Evolutionary conservation across 2,888 invertebrate species (phyloP), one percentile per base, ranked within the genome.

Genomic region (Pegoplata infirma): DNA sequence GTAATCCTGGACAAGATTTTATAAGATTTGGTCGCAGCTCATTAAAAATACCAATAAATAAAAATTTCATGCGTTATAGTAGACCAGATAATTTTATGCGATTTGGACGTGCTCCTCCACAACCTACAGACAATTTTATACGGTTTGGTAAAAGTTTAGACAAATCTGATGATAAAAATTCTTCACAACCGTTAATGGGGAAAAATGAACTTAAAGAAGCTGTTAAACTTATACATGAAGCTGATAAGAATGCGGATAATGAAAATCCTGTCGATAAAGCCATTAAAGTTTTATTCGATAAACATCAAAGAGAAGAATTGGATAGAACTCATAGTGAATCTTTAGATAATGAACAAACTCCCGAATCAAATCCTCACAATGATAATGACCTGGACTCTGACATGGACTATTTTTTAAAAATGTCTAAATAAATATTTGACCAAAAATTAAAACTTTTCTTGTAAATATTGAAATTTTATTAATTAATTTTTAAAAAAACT

Each of bases 1-100:
- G 84, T 10, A 46, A 64, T 1, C 76, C 81, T 0, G 77, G 80
- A 6, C 81, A 82, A 10, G 85, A 86, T 76, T 81, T 85, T 14
- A 84, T 84, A 83, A 76, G 85, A 5, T 83, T 85, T 28, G 85
- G 85, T 0, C 81, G 80, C 3, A 59, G 8, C 32, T 32, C 58
- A 17, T 17, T 47, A 10, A 47, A 55, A 49, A 8, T 47, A 40
- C 58, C 63, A 4, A 14, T 53, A 5, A 28, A 64, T 10, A 68
- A 23, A 14, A 79, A 81, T 61, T 81, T 82, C 8, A 83, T 82
- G 81, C 83, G 84, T 16, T 82, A 80, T 51, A 83, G 84, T n/a
- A 80, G 84, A 5, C 80, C 80, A 0, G 83, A 84, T 61, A 82
- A 87, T 46, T 86, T 88, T 71, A 85, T 87, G 86, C 83, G 89